Conservation (phyloP, 2,113 vertebrate species). For the Ciconia maguari region DNA sequence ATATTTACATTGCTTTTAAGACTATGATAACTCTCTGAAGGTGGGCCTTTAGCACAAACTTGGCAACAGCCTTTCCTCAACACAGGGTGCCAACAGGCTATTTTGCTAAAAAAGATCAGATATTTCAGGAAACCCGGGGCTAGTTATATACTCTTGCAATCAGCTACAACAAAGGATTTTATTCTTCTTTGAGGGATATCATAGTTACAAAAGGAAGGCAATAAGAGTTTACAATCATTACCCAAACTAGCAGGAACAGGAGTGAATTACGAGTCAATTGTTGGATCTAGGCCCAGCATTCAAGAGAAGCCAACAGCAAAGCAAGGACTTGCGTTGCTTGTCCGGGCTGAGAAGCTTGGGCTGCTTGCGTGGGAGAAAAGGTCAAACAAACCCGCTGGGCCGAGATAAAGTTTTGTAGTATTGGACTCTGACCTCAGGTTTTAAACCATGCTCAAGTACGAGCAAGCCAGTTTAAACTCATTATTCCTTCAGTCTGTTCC, state of each 20-base stretch:
- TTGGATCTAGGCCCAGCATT: conserved; percentile 41
- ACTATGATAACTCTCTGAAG: neutral
- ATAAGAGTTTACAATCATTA: neutral
- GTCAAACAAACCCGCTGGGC: neutral
- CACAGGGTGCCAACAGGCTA: neutral
- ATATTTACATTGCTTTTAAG: neutral
- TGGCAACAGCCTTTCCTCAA: neutral
- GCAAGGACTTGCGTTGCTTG: neutral
- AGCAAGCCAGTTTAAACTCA: neutral
- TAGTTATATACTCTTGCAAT: neutral
- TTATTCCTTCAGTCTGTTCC: neutral
- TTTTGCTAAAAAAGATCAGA: neutral
- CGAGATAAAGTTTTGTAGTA: neutral
- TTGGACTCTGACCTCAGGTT: neutral
- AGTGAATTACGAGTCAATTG: neutral
- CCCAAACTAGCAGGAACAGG: conserved; percentile 4
- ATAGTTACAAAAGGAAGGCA: neutral
- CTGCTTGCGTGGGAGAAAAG: neutral
- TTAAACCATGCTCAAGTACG: neutral
- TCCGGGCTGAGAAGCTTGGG: neutral
- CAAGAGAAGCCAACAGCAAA: neutral
- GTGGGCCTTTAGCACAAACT: neutral
- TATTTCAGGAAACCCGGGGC: neutral
- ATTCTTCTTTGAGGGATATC: neutral
- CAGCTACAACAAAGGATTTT: conserved; percentile 11